Conservation (phyloP, 2,888 invertebrate genomes). For the Sinhomidia bicolor region DNA sequence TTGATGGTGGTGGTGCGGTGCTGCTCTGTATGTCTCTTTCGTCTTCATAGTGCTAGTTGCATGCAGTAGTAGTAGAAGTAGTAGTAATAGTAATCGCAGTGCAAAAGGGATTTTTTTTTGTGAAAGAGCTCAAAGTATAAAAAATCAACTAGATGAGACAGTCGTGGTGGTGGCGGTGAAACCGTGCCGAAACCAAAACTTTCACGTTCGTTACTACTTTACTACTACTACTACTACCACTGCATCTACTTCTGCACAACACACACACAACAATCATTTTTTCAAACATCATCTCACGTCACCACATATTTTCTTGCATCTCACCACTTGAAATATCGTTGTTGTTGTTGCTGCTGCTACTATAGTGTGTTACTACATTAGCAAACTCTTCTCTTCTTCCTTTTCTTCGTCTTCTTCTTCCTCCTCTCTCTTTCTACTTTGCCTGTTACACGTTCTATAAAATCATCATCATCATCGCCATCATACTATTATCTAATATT, state of each 20-base stretch:
- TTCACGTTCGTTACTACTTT: conserved; percentile 29
- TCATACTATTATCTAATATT: no score
- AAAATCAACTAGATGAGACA: conserved; percentile 48
- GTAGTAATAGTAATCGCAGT: neutral
- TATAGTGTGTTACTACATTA: neutral
- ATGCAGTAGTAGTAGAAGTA: no score
- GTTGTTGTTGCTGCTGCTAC: conserved; percentile 10
- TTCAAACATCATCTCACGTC: conserved; percentile 67
- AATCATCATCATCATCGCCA: no score
- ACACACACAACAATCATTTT: conserved; percentile 58
- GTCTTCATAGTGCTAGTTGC: neutral
- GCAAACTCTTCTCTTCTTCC: no score
- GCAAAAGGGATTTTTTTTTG: conserved; percentile 23
- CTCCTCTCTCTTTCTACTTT: conserved; percentile 3
- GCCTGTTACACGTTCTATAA: neutral
- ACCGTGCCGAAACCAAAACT: conserved; percentile 36
- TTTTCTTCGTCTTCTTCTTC: neutral
- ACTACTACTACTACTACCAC: neutral
- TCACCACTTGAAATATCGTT: conserved; percentile 59
- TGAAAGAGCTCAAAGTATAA: conserved; percentile 46
- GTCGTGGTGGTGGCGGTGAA: conserved; percentile 30
- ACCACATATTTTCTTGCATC: conserved; percentile 59
- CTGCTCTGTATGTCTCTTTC: neutral
- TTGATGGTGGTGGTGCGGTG: neutral
- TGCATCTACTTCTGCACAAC: neutral